Base-by-base conservation (phyloP, 1,140 invertebrate species). In the Anadara kagoshimensis region DNA sequence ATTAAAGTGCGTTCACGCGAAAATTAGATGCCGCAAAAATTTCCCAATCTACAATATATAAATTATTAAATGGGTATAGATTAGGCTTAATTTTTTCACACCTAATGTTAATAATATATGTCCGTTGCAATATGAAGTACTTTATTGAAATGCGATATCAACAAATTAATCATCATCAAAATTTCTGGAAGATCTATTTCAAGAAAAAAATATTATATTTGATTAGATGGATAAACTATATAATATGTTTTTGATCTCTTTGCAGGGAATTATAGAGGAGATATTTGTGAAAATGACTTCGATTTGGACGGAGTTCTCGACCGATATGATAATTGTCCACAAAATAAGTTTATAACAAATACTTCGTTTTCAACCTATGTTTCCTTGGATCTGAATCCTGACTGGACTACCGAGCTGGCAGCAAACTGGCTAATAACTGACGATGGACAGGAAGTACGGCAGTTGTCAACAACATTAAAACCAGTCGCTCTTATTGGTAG, bases 201-300 rank as follows among this genome's bases (percentile, higher is more conserved):
- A n/a, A n/a, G n/a, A n/a, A n/a, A n/a, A n/a, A n/a, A n/a, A n/a
- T n/a, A n/a, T n/a, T n/a, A n/a, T n/a, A n/a, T n/a, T n/a, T n/a
- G n/a, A n/a, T n/a, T n/a, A n/a, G n/a, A 36, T 36, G 29, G 2
- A 36, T 7, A 36, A 7, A 36, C 2, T 36, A 7, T 36, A 7
- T 36, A 36, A 56, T 56, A 4, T 56, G 1, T 56, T 24, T 20
- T 7, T n/a, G n/a, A n/a, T 14, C 10, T 78, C 2, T 14, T 53
- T 64, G 1, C 72, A 83, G 82, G 72, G 20, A 76, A 83, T 53
- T 49, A 75, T 26, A 54, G 73, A 12, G 82, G 82, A 11, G 82
- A 83, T 68, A 75, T 56, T n/a, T 83, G 82, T 75, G 80, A 80
- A 44, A 66, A 44, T 47, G 82, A 83, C 70, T 61, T 58, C 36